Evolutionary conservation across 2,113 vertebrate species (phyloP).

Genomic region (Addax nasomaculatus): DNA sequence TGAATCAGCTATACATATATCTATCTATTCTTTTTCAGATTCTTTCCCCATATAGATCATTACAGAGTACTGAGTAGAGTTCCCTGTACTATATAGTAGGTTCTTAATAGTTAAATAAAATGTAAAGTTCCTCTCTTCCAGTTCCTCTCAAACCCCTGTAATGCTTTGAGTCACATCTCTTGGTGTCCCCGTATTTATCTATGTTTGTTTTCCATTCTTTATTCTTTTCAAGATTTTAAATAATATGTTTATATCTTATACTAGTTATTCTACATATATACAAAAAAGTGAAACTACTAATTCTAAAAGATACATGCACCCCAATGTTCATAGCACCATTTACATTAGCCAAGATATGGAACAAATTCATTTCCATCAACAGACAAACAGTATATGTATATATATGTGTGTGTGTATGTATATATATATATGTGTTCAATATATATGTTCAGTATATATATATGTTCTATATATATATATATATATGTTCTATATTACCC

Average conservation of each 20-base stretch:
- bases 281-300: neutral
- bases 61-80: neutral
- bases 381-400: neutral
- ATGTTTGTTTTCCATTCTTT: neutral
- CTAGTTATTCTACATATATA: neutral
- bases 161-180: neutral
- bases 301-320: neutral
- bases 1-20: neutral
- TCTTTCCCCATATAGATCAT: neutral
- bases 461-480: too few species aligned
- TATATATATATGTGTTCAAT: neutral
- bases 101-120: neutral
- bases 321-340: neutral
- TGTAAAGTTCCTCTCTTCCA: neutral
- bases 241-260: neutral
- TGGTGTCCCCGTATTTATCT: neutral
- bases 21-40: neutral
- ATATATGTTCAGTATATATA: neutral
- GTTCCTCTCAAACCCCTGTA: neutral
- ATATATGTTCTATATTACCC: neutral
- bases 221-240: neutral
- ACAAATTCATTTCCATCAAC: neutral
- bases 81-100: neutral
- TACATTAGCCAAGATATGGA: neutral
- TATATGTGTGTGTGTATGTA: fast-evolving